Percentiles rank a stretch among this genome's conserved stretches.
phyloP scores from a whole-genome alignment of 2,113 vertebrate genomes.

The Pseudorhombus dupliciocellatus region DNA sequence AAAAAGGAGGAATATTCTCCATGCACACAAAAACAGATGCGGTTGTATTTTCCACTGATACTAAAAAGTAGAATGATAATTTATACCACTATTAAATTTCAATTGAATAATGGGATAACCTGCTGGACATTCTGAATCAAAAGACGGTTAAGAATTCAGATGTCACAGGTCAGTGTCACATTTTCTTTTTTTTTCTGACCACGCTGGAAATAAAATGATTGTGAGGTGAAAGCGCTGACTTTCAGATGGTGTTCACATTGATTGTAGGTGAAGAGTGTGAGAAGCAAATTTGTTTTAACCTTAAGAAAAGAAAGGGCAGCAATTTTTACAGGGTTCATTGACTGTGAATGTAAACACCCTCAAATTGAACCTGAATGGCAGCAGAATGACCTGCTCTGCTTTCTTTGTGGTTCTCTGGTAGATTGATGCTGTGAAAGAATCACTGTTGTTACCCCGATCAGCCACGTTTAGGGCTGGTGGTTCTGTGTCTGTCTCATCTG shows the following conservation, averaged over 20 bases:
- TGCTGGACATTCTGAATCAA: neutral
- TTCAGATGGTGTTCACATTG: constrained; percentile 27
- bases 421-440: neutral
- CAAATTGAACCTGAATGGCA: constrained; percentile 30
- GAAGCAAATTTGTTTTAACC: neutral
- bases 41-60: neutral
- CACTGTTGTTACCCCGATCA: neutral
- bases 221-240: constrained; percentile 29
- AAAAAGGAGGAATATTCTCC: neutral
- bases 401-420: neutral
- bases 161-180: neutral
- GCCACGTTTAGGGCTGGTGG: neutral
- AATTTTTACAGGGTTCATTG: constrained; percentile 16
- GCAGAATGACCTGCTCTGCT: constrained; percentile 8
- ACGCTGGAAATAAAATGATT: constrained; percentile 2
- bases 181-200: neutral
- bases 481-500: neutral
- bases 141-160: neutral
- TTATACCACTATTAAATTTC: too few species aligned
- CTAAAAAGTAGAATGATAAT: too few species aligned
- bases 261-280: constrained; percentile 6
- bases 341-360: constrained; percentile 31
- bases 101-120: too few species aligned
- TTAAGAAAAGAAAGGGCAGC: constrained; percentile 9
- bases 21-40: neutral